Conservation (phyloP, 2,113 vertebrate genomes). For the Myotis brandtii region DNA sequence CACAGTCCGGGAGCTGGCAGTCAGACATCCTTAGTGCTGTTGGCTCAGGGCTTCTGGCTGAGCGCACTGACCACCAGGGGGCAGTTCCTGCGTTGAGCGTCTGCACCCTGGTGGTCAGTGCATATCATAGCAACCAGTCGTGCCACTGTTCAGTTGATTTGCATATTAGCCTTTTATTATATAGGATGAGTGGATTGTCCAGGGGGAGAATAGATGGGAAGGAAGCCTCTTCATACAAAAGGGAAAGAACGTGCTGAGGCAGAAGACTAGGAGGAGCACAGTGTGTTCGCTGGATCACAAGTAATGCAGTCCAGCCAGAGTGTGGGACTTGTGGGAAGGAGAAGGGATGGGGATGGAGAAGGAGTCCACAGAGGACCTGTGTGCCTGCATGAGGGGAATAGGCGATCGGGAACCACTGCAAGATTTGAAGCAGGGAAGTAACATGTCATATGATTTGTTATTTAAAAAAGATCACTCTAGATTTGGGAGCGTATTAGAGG, state of each 20-base stretch:
- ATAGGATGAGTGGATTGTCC: background rate
- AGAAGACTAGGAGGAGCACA: background rate
- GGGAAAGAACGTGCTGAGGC: background rate
- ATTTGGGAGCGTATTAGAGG: background rate
- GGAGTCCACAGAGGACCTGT: background rate
- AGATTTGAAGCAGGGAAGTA: too few relatives aligned
- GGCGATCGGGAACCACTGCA: background rate
- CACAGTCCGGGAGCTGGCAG: too few relatives aligned
- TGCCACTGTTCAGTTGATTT: too few relatives aligned
- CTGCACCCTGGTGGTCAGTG: too few relatives aligned
- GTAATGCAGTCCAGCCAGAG: background rate
- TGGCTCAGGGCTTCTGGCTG: too few relatives aligned
- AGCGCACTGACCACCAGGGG: too few relatives aligned
- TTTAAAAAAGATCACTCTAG: background rate
- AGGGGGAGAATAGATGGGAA: background rate
- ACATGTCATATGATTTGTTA: too few relatives aligned
- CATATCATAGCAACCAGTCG: too few relatives aligned
- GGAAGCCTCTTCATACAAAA: background rate
- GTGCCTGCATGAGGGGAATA: background rate
- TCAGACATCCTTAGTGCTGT: too few relatives aligned
- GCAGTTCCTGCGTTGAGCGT: too few relatives aligned
- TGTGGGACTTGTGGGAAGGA: fast-evolving
- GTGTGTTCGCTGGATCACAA: background rate
- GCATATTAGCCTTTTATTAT: background rate
- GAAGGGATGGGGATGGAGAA: background rate